Evolutionary conservation across 2,797 vertebrate genomes (phyloP), one percentile per base, ranked within the genome.

Genomic region (Bucorvus abyssinicus): DNA sequence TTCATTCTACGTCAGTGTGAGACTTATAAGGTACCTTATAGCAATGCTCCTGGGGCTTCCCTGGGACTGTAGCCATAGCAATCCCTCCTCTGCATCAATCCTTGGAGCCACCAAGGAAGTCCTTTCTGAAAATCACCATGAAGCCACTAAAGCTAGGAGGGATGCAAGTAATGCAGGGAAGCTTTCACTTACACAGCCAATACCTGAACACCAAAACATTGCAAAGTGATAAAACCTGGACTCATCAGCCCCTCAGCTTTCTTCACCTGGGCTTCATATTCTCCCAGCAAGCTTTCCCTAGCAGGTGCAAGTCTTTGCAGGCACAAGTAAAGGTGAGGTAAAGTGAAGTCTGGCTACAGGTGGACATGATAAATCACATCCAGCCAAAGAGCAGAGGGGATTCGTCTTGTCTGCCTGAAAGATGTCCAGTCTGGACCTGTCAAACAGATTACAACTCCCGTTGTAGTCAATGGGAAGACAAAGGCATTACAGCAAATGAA

Each of bases 71-170:
- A 60, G 20, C 20, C 59, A 60, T 24, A 74, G 11, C 23, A 73
- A 1, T 27, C 16, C 79, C 10, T 65, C 40, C 55, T 74, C 36
- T 84, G 40, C n/a, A 44, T 55, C 36, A 63, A 3, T 55, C 14
- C 26, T 70, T 68, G 23, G 6, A 42, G 71, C 19, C 36, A 40
- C 6, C 0, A 0, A 36, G 55, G 59, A 70, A 8, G 19, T 65
- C 36, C 44, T 44, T 69, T 21, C 44, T 77, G n/a, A 80, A 91
- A 80, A 77, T 38, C 4, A 45, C 56, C 1, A 0, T 22, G 21
- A 75, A 84, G 45, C 24, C 29, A 4, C 27, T 44, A 85, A 45
- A 2, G 3, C 9, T 10, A 69, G 20, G 53, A 85, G 10, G 15
- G 14, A 29, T 83, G 42, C 14, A 49, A 44, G 34, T 20, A n/a